Evolutionary conservation across 37 sponge, comb jelly and placozoan genomes (phyloP).

Genomic region (Aplysina aerophoba): DNA sequence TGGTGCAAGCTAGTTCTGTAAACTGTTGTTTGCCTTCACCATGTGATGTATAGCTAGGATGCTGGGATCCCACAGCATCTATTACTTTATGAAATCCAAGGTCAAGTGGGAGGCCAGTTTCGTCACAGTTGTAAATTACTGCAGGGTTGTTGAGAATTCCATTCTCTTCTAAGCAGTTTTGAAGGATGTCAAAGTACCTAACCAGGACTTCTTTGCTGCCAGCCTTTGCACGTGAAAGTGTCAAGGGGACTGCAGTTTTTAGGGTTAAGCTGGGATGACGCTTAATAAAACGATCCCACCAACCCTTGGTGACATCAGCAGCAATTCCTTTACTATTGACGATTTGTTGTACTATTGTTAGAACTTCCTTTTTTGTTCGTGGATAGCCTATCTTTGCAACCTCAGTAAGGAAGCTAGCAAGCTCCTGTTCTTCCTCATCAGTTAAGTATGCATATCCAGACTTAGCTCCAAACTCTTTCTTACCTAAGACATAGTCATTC

Average conservation of each 20-base stretch:
- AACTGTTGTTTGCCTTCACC: slow-evolving; percentile 26
- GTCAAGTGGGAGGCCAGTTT: slow-evolving; percentile 38
- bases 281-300: neutral
- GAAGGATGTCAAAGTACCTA: slow-evolving; percentile 17
- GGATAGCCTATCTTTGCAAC: neutral
- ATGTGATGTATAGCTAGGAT: slow-evolving; percentile 20
- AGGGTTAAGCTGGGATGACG: neutral
- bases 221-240: neutral
- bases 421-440: neutral
- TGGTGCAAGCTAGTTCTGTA: slow-evolving; percentile 42
- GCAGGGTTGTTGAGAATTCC: too few species aligned
- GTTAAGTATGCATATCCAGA: neutral
- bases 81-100: slow-evolving; percentile 31
- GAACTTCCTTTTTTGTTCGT: neutral
- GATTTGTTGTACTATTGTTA: neutral
- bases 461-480: neutral
- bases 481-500: slow-evolving; percentile 31
- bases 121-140: slow-evolving; percentile 37
- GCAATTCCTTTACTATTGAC: neutral
- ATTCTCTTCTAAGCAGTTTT: neutral
- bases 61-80: slow-evolving; percentile 9
- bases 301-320: neutral
- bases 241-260: neutral
- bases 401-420: neutral
- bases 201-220: neutral